phyloP scores from a whole-genome alignment of 2,113 vertebrate genomes.

The Tupaia tana region DNA sequence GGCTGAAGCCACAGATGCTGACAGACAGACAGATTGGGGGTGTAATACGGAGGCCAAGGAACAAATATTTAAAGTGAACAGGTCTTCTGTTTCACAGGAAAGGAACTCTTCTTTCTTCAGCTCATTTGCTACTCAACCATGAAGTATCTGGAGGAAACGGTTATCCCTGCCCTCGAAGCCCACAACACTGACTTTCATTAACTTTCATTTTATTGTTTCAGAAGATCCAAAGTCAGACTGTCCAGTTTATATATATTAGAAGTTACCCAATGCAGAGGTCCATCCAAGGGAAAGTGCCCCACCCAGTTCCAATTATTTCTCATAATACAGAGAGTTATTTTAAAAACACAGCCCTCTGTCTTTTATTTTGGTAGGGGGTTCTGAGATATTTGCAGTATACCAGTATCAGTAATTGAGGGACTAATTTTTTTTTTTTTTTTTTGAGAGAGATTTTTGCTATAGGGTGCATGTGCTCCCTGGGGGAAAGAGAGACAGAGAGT shows the following conservation, averaged over 20 bases:
- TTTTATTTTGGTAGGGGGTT: slow-evolving; percentile 5
- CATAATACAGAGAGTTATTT: neutral
- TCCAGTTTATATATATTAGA: neutral
- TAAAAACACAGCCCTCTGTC: neutral
- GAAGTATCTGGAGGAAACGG: neutral
- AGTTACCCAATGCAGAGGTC: neutral
- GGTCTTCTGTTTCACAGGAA: neutral
- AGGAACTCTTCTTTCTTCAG: neutral
- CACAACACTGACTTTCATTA: neutral
- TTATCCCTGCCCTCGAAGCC: neutral
- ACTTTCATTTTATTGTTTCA: neutral
- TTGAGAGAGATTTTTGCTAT: no score
- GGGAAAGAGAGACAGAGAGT: no score
- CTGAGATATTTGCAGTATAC: neutral
- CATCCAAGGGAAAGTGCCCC: no score
- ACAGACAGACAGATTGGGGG: neutral
- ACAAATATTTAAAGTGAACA: neutral
- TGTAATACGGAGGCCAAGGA: neutral
- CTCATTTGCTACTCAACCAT: neutral
- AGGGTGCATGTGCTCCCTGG: no score
- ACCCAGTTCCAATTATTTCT: neutral
- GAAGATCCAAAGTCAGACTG: neutral
- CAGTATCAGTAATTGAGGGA: no score
- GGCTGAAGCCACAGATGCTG: rapidly evolving
- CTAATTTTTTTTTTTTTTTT: no score